These are phyloP conservation scores for Thrips palmi DNA, from an alignment of 1,140 invertebrate species.

Conservation along the genomic window DNA sequence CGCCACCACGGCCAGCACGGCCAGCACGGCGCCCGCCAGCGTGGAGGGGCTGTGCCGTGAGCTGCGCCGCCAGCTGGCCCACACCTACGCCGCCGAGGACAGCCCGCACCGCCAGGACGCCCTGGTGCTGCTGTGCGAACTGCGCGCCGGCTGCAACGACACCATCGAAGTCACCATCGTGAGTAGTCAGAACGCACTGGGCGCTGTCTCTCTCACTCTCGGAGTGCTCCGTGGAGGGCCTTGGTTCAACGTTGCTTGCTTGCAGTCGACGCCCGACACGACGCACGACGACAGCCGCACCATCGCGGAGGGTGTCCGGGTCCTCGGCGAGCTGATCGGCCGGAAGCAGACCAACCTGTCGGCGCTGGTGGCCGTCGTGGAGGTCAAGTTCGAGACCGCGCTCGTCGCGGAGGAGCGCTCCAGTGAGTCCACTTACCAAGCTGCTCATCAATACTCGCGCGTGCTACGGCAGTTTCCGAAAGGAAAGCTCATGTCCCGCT, in stretches of 20 bases:
- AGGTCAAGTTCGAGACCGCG: slow-evolving; percentile 59
- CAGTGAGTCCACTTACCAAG: too few relatives aligned
- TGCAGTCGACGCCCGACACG: slow-evolving; percentile 24
- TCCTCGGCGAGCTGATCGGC: slow-evolving; percentile 50
- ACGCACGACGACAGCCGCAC: slow-evolving; percentile 28
- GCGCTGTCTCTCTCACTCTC: not conserved
- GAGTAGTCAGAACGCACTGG: slow-evolving; percentile 21
- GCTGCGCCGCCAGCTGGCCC: slow-evolving; percentile 44
- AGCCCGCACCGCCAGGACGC: slow-evolving; percentile 21
- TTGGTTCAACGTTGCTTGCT: slow-evolving; percentile 14
- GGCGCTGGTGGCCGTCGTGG: slow-evolving; percentile 51
- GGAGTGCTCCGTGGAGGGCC: too few relatives aligned
- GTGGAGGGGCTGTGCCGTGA: slow-evolving; percentile 49
- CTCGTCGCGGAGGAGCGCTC: slow-evolving; percentile 37
- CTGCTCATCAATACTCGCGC: too few relatives aligned
- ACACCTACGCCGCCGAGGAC: slow-evolving; percentile 31
- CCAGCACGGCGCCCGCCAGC: too few relatives aligned
- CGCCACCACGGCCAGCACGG: too few relatives aligned
- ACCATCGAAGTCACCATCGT: slow-evolving; percentile 76
- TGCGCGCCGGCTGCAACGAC: slow-evolving; percentile 58
- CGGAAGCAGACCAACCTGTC: slow-evolving; percentile 37
- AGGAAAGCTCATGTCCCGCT: too few relatives aligned
- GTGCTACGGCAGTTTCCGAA: too few relatives aligned
- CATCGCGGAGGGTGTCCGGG: slow-evolving; percentile 38
- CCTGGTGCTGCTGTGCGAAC: slow-evolving; percentile 59